Percentiles rank a stretch among this genome's conserved stretches.
Conservation (phyloP, 1,140 invertebrate species). For the Macrobrachium nipponense region DNA sequence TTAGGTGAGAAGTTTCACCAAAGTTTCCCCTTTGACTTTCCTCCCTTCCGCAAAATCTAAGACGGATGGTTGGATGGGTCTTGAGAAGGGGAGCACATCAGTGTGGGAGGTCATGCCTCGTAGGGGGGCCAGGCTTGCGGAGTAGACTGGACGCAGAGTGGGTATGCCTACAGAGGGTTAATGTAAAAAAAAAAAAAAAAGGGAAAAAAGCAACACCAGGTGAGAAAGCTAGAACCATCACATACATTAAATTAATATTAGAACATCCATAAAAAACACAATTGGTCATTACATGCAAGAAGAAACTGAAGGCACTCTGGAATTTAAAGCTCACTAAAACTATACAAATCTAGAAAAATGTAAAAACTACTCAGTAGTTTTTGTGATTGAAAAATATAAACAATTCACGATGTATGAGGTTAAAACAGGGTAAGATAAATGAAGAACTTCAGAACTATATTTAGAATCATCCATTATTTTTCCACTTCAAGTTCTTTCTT, state of each 20-base stretch:
- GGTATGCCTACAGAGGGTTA: slow-evolving; percentile 39
- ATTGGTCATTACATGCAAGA: slow-evolving; percentile 17
- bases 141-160: slow-evolving; percentile 34
- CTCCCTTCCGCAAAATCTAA: slow-evolving; percentile 11
- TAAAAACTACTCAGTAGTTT: no score
- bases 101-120: slow-evolving; percentile 37
- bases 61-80: background rate
- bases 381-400: no score
- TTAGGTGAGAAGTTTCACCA: background rate
- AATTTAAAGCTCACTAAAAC: no score
- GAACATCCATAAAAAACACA: background rate
- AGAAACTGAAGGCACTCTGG: no score
- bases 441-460: no score
- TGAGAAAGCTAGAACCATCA: background rate
- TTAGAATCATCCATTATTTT: no score
- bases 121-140: slow-evolving; percentile 28
- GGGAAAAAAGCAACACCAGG: background rate
- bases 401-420: no score
- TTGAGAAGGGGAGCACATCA: slow-evolving; percentile 7
- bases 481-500: no score
- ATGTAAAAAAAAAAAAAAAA: slow-evolving; percentile 29
- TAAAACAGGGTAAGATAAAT: no score
- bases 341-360: no score
- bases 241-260: no score
- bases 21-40: background rate